Evolutionary conservation across 2,797 vertebrate species (phyloP).

Genomic region (Gambelia wislizenii): DNA sequence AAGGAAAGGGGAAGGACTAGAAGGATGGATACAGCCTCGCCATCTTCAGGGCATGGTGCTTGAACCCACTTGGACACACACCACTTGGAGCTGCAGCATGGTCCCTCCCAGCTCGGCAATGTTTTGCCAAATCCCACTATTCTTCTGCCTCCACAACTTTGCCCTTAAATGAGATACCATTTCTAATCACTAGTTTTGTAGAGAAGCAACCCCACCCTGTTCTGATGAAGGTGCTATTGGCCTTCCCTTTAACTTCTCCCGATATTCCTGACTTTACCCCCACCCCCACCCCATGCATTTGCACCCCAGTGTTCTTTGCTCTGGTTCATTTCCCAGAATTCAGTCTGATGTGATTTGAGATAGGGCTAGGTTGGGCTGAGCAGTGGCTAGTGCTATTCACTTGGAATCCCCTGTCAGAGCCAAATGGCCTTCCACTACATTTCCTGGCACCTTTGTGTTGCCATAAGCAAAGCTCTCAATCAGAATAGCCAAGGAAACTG

Average conservation of each 20-base stretch:
- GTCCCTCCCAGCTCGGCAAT: constrained; percentile 32
- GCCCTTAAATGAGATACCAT: constrained; percentile 74
- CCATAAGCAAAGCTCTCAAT: neutral
- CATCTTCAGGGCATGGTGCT: constrained; percentile 27
- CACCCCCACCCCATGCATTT: neutral
- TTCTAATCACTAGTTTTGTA: constrained; percentile 75
- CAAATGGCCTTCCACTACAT: neutral
- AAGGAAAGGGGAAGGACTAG: constrained; percentile 87
- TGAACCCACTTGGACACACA: constrained; percentile 41
- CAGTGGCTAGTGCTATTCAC: neutral
- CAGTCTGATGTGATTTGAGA: neutral
- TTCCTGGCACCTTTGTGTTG: neutral
- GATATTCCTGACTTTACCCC: neutral
- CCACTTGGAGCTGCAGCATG: constrained; percentile 52
- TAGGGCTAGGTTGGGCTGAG: neutral
- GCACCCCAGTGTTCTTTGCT: neutral
- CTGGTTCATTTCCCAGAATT: neutral
- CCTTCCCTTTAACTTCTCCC: neutral
- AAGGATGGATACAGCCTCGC: constrained; percentile 44
- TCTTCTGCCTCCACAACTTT: constrained; percentile 37
- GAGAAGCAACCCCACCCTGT: constrained; percentile 45
- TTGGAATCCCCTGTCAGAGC: neutral
- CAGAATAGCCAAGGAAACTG: neutral
- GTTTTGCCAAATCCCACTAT: constrained; percentile 14
- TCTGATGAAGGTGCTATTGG: constrained; percentile 34